Evolutionary conservation across 2,888 invertebrate genomes (phyloP), one percentile per base, ranked within the genome.

Genomic region (Brachyptera putata): DNA sequence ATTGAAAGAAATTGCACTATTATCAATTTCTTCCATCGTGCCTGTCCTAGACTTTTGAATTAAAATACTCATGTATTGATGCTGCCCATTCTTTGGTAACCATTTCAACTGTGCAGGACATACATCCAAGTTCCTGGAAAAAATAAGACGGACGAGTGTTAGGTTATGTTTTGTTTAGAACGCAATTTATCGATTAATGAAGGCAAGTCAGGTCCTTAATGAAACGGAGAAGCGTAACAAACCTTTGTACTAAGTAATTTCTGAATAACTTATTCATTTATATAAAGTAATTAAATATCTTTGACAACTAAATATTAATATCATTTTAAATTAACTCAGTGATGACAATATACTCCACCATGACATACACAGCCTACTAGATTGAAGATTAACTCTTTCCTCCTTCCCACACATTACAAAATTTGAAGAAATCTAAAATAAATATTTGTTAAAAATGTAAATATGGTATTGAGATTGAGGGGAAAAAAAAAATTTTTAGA

Each of bases 191-290:
- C n/a, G n/a, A n/a, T n/a, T n/a, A n/a, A n/a, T n/a, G n/a, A n/a
- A n/a, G n/a, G n/a, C n/a, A n/a, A n/a, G n/a, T n/a, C n/a, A n/a
- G n/a, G n/a, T n/a, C n/a, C n/a, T n/a, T n/a, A n/a, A n/a, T n/a
- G n/a, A n/a, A n/a, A n/a, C n/a, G n/a, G n/a, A n/a, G n/a, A n/a
- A n/a, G n/a, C n/a, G n/a, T 16, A 18, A 43, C 43, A 18, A 16
- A 43, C 43, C 43, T 43, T 43, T 21, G 14, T 4, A 21, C 4
- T 18, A 11, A 21, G 14, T 18, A 5, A 21, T 43, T 11, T 43
- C 43, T 43, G 14, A 7, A 11, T 43, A 43, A 21, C 21, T 43
- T 43, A 43, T 16, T n/a, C 43, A 43, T 43, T 43, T 43, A 43
- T 21, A 5, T 18, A 21, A 3, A 13, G 3, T 37, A 37, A 11